Base-by-base conservation (phyloP, 2,797 vertebrate genomes). In the Pogonophryne albipinna region DNA sequence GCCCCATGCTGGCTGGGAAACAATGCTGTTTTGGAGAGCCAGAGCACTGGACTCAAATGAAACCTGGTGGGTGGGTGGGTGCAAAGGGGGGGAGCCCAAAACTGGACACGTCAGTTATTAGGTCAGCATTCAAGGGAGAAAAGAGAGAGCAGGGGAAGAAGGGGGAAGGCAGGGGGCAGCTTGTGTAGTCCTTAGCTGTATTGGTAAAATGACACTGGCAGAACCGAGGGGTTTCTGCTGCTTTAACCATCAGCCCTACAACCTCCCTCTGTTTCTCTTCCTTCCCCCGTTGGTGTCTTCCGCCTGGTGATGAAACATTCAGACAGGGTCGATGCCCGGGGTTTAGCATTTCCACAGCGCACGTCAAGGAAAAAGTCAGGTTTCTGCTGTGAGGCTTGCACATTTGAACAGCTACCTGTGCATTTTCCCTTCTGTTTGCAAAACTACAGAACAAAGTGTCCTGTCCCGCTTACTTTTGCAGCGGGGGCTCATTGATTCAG, bases 1-100 rank as follows among this genome's bases (percentile, higher is more conserved):
- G 91, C 92, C 93, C 92, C 95, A 95, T 94, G 95, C 94, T 95
- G 95, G 79, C 93, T 46, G 6, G 75, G 82, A 87, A 94, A 96
- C 94, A 96, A 96, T 94, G 91, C 89, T 76, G 91, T 94, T 93
- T 92, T 90, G 90, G 90, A 92, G 83, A 92, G 80, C 81, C 78
- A 20, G 53, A 90, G 83, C 64, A 64, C 85, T 74, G 87, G 88
- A 93, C 92, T 92, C 87, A 83, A 91, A 94, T 91, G 92, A 93
- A 92, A 86, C 83, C 79, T 89, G 79, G 81, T 85, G 79, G 86
- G 78, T 85, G 23, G 86, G 78, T 83, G 85, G 83, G 76, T 78
- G 71, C 27, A 62, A 49, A 38, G 56, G 59, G 72, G 76, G 81
- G 82, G 53, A 69, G 77, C 34, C 23, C 82, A 89, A 91, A 91